phyloP scores from a whole-genome alignment of 2,888 invertebrate species.

The Parapristionchus giblindavisi region DNA sequence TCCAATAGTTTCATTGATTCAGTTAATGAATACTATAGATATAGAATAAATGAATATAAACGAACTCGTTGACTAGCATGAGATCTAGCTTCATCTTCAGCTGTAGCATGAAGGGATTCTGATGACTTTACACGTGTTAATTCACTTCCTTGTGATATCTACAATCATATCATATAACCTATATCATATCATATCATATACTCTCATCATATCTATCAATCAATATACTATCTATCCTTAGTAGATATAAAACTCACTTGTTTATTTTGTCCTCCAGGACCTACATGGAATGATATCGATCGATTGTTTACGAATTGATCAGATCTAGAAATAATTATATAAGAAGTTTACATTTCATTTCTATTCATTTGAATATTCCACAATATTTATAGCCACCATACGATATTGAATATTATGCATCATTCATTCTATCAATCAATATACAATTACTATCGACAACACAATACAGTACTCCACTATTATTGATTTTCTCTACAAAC shows the following conservation, averaged over 20 bases:
- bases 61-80: conserved; percentile 37
- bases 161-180: not conserved
- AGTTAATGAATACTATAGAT: not conserved
- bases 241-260: not conserved
- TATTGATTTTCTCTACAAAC: conserved; percentile 9
- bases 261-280: conserved; percentile 33
- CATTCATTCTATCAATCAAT: not conserved
- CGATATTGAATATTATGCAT: conserved; percentile 20
- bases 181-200: not conserved
- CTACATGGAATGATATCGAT: conserved; percentile 62
- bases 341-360: not conserved
- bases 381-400: not conserved
- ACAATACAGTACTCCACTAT: no score
- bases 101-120: conserved; percentile 35
- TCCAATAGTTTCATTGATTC: no score
- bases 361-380: not conserved
- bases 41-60: not conserved
- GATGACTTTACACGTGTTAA: conserved; percentile 33
- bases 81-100: conserved; percentile 37
- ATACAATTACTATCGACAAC: conserved; percentile 5
- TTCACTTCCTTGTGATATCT: conserved; percentile 35
- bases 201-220: not conserved
- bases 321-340: conserved; percentile 45
- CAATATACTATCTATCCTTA: not conserved
- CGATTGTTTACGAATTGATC: conserved; percentile 62